Percentiles rank a stretch among this genome's conserved stretches.
Evolutionary conservation across 2,888 invertebrate genomes (phyloP).

Genomic region (Rhamphomyia laevipes): DNA sequence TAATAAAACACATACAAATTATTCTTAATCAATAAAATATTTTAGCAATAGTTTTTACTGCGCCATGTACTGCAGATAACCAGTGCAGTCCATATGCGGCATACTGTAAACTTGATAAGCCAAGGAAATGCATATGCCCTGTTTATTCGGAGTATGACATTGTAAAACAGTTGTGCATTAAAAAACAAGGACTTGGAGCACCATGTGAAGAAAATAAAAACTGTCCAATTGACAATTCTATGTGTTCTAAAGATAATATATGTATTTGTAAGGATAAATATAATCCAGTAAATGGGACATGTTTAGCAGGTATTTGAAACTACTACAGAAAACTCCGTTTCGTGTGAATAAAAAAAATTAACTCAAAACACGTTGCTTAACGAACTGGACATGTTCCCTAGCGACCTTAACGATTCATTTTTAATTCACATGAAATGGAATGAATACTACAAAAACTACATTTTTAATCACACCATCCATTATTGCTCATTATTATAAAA

Average conservation of each 20-base stretch:
- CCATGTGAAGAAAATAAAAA: constrained; percentile 7
- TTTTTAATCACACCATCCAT: too few species aligned
- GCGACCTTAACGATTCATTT: too few species aligned
- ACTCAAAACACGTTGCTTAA: too few species aligned
- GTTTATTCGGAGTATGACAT: constrained; percentile 10
- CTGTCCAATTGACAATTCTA: constrained; percentile 10
- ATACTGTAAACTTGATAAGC: constrained; percentile 4
- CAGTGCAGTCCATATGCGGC: constrained; percentile 15
- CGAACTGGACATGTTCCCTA: too few species aligned
- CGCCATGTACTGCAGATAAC: constrained; percentile 9
- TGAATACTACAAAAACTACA: too few species aligned
- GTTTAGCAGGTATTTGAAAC: constrained; percentile 7
- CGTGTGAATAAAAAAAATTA: too few species aligned
- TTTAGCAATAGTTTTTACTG: constrained; percentile 6
- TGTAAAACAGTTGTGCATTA: constrained; percentile 8
- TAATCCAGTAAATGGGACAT: constrained; percentile 7
- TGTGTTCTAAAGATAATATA: constrained; percentile 9
- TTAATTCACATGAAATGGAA: too few species aligned
- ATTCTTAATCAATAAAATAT: not conserved
- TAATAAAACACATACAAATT: too few species aligned
- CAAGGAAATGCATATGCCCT: constrained; percentile 11
- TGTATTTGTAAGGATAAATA: constrained; percentile 13
- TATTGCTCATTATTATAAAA: too few species aligned
- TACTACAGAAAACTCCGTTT: too few species aligned
- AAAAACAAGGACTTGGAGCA: constrained; percentile 8